Evolutionary conservation across 2,888 invertebrate genomes (phyloP).

Genomic region (Masnerella sp.): DNA sequence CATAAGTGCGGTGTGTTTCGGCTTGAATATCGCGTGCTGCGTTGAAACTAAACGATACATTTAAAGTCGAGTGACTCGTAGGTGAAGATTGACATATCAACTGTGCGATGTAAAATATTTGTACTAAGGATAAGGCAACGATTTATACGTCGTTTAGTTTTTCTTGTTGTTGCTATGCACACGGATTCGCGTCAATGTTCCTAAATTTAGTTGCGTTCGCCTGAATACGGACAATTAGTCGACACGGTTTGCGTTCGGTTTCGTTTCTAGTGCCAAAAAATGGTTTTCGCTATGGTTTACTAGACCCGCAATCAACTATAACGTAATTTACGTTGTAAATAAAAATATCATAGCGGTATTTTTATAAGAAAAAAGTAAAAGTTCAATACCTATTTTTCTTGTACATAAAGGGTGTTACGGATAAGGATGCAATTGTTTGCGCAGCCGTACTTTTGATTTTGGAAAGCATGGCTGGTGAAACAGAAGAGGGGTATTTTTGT

Average conservation of each 20-base stretch:
- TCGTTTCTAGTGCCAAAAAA: slow-evolving; percentile 45
- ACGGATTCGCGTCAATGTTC: slow-evolving; percentile 21
- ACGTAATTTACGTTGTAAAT: slow-evolving; percentile 39
- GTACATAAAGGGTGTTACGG: slow-evolving; percentile 44
- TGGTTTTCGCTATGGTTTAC: slow-evolving; percentile 1
- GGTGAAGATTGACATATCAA: slow-evolving; percentile 39
- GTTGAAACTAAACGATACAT: slow-evolving; percentile 34
- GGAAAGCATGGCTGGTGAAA: slow-evolving; percentile 40
- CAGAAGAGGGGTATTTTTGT: slow-evolving; percentile 47
- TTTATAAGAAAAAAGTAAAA: slow-evolving; percentile 36
- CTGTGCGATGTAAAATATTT: slow-evolving; percentile 42
- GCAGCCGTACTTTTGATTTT: slow-evolving; percentile 51
- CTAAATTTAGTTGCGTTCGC: slow-evolving; percentile 29
- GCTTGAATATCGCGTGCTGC: slow-evolving; percentile 49
- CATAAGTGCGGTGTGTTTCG: slow-evolving; percentile 52
- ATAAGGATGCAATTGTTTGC: slow-evolving; percentile 42
- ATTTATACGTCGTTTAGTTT: slow-evolving; percentile 10
- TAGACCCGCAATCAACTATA: slow-evolving; percentile 1
- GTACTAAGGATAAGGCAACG: slow-evolving; percentile 39
- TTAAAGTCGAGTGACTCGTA: slow-evolving; percentile 24
- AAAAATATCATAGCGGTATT: slow-evolving; percentile 55
- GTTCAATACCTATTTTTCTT: slow-evolving; percentile 50
- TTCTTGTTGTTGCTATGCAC: background rate
- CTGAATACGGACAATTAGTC: slow-evolving; percentile 17
- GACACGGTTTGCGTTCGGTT: background rate